Percentiles rank a stretch among this genome's conserved stretches.
Evolutionary conservation across 2,113 vertebrate genomes (phyloP).

Genomic region (Rattus norvegicus): GRCr8 NC_086021.1:83750001-83750500

Average conservation of each 20-base stretch:
- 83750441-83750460: constrained; percentile 65
- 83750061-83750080: neutral
- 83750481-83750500: constrained; percentile 32
- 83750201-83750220: constrained; percentile 50
- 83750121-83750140: neutral
- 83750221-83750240: constrained; percentile 77
- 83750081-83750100: constrained; percentile 44
- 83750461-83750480: constrained; percentile 52
- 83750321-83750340: constrained; percentile 70
- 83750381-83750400: neutral
- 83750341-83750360: constrained; percentile 57
- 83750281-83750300: constrained; percentile 73
- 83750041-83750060: neutral
- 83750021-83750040: constrained; percentile 37
- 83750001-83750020: constrained; percentile 57
- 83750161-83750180: constrained; percentile 38
- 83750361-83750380: constrained; percentile 67
- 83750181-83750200: neutral
- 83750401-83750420: constrained; percentile 44
- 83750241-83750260: constrained; percentile 55
- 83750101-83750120: constrained; percentile 50
- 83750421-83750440: constrained; percentile 40
- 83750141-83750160: neutral
- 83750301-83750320: constrained; percentile 59
- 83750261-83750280: constrained; percentile 63